A percentile compares a stretch with the other conserved stretches of the same genome.
Conservation (phyloP, 2,113 vertebrate species). For the Scophthalmus maximus region DNA sequence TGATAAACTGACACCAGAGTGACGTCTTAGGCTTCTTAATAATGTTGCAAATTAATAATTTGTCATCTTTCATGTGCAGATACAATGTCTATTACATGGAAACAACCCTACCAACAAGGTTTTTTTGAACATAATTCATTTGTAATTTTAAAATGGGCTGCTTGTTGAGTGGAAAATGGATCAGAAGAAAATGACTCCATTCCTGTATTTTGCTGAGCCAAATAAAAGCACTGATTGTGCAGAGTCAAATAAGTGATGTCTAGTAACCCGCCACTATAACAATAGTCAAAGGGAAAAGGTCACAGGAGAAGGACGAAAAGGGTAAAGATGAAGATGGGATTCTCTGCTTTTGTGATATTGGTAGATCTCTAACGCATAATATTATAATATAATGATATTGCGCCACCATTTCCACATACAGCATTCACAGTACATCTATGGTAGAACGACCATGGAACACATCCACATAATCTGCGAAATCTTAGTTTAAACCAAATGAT, state of each 20-base stretch:
- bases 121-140: conserved; percentile 54
- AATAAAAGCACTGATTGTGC: conserved; percentile 13
- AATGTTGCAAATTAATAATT: conserved; percentile 11
- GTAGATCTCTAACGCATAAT: too few relatives aligned
- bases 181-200: conserved; percentile 44
- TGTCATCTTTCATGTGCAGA: not conserved
- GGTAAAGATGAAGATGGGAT: not conserved
- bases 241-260: conserved; percentile 17
- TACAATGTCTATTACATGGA: not conserved
- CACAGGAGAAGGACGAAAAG: not conserved
- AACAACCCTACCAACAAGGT: too few relatives aligned
- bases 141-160: conserved; percentile 46
- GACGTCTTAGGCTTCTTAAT: conserved; percentile 10
- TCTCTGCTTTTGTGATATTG: not conserved
- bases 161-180: conserved; percentile 44
- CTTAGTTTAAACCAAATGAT: too few relatives aligned
- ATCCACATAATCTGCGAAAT: too few relatives aligned
- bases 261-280: not conserved
- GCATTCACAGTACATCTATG: not conserved
- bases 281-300: not conserved
- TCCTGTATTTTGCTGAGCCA: conserved; percentile 29
- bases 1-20: conserved; percentile 20
- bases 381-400: too few relatives aligned
- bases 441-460: not conserved
- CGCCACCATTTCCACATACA: too few relatives aligned